Base-by-base conservation (phyloP, 2,797 vertebrate genomes). In the Sebastes itinus region DNA sequence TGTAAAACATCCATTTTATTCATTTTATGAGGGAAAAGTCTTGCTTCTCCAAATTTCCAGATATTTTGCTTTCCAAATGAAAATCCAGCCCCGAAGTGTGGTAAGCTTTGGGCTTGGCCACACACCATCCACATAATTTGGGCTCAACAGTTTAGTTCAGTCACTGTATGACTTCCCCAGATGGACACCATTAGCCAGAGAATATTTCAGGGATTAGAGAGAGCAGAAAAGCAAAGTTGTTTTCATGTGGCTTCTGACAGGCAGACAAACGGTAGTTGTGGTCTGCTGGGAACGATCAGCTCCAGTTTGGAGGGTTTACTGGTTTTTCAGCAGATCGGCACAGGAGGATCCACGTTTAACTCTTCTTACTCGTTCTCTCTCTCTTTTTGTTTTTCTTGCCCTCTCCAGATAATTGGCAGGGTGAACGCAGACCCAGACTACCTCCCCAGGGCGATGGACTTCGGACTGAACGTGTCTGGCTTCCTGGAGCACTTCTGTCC, bases 371-470 rank as follows among this genome's bases (percentile, higher is more conserved):
- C 25, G 56, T 30, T 72, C 33, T 77, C 30, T 75, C 22, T 23
- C 22, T 16, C 6, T 23, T 30, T 82, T 54, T 78, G 16, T 74
- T 52, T 38, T 32, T 62, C 54, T 64, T 56, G 18, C 23, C 55
- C 32, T 77, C 62, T 72, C 12, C 91, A 99, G 98, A 97, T 99
- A 86, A 99, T 99, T 0, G 98, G 98, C 62, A 95, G 97, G 76
- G 98, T 99, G 85, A 99, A 97, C 0, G 98, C 98, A 0, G 98
- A 99, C 91, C 98, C 98, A 0, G 98, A 99, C 93, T 99, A 98
- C 94, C 95, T 99, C 86, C 98, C 98, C 72, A 95, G 98, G 55
- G 97, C 97, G 6, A 95, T 93, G 14, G 98, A 99, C 92, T 99
- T 99, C 0, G 98, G 98, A 68, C 96, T 99, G 91, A 99, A 99